These are phyloP conservation scores for Ophioninae sp. DNA, from an alignment of 2,888 invertebrate genomes.

Conservation along the genomic window DNA sequence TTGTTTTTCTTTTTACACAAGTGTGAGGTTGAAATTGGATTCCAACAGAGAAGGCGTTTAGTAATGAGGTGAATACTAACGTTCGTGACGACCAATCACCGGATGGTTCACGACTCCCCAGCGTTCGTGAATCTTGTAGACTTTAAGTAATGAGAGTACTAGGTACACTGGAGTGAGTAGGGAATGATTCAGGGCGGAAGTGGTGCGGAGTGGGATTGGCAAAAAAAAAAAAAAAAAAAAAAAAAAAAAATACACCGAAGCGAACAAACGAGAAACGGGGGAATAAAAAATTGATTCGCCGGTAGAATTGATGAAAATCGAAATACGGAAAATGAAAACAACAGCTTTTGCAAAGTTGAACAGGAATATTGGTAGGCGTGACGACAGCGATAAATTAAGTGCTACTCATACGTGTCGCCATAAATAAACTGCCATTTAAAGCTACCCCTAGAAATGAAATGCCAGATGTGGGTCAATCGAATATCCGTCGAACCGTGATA, in stretches of 20 bases:
- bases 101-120: slow-evolving; percentile 26
- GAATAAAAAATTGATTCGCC: neutral
- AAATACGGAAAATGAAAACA: neutral
- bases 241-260: neutral
- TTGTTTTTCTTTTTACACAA: neutral
- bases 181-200: slow-evolving; percentile 10
- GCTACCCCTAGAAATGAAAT: slow-evolving; percentile 12
- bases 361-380: neutral
- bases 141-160: slow-evolving; percentile 47
- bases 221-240: slow-evolving; percentile 4
- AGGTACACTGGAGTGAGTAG: slow-evolving; percentile 3
- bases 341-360: neutral
- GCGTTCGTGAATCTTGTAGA: slow-evolving; percentile 34
- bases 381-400: neutral
- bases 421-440: neutral
- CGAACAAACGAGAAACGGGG: neutral
- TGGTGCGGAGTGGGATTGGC: neutral
- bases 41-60: neutral
- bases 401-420: neutral
- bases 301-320: neutral
- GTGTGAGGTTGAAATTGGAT: slow-evolving; percentile 16
- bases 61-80: slow-evolving; percentile 10
- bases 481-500: slow-evolving; percentile 26
- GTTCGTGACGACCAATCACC: slow-evolving; percentile 39
- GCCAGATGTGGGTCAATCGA: slow-evolving; percentile 34